Percentiles rank a stretch among this genome's conserved stretches.
Conservation (phyloP, 2,888 invertebrate genomes). For the Agrochola lychnidis region DNA sequence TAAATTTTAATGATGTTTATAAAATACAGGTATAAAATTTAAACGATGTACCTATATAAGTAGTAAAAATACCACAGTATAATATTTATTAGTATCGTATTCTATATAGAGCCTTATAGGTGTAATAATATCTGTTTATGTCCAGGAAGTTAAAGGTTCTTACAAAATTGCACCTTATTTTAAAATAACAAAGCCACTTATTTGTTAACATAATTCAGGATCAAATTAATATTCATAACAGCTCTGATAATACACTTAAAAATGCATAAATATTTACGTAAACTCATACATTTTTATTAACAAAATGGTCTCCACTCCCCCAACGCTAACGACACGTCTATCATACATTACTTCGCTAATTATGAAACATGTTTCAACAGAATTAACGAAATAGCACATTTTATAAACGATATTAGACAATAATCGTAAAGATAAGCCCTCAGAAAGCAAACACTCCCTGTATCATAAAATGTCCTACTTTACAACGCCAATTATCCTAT, state of each 20-base stretch:
- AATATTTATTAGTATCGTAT: slow-evolving; percentile 48
- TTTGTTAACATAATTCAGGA: neutral
- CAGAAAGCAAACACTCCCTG: slow-evolving; percentile 66
- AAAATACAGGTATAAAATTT: slow-evolving; percentile 58
- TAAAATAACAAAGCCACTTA: neutral
- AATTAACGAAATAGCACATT: slow-evolving; percentile 66
- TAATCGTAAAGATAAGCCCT: slow-evolving; percentile 73
- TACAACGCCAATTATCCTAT: slow-evolving; percentile 74
- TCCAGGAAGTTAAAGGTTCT: slow-evolving; percentile 10
- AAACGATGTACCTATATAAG: slow-evolving; percentile 39
- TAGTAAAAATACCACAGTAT: slow-evolving; percentile 40
- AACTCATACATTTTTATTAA: slow-evolving; percentile 46
- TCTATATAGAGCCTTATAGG: neutral
- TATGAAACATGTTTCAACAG: slow-evolving; percentile 59
- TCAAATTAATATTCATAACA: slow-evolving; percentile 1
- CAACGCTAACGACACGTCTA: slow-evolving; percentile 48
- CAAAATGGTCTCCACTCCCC: slow-evolving; percentile 39
- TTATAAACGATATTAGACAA: slow-evolving; percentile 65
- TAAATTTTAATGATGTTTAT: slow-evolving; percentile 60
- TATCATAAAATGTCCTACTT: slow-evolving; percentile 75
- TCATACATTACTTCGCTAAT: slow-evolving; percentile 59
- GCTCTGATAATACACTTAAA: slow-evolving; percentile 5
- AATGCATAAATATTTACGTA: slow-evolving; percentile 19
- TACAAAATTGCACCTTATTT: slow-evolving; percentile 7
- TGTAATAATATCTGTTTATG: slow-evolving; percentile 31